Base-by-base conservation (phyloP, 1,140 invertebrate species). In the Lepidurus packardi region DNA sequence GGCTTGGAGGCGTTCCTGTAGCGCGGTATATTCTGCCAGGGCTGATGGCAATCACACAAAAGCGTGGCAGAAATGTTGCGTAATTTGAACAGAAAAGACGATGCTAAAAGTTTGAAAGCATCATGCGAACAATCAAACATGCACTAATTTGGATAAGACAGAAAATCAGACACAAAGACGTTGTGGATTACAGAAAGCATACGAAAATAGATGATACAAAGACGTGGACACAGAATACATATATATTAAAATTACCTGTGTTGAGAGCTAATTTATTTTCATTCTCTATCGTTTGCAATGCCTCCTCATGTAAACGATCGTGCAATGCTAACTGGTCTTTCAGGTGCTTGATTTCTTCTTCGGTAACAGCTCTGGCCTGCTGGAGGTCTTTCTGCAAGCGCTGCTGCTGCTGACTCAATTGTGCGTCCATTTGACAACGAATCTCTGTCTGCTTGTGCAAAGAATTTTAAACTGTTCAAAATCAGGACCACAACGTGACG, bases 1-100 rank as follows among this genome's bases (percentile, higher is more conserved):
- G 21, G 53, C 53, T 16, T 65, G 53, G 53, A 65, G 53, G 8
- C 53, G 53, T 65, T 65, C 53, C 53, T 65, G 53, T 5, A 65
- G 53, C 16, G 53, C 53, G 53, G 53, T 65, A 21, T 65, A 65
- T 21, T 65, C 53, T 65, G 53, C 53, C 53, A 65, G 53, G 53
- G 53, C 53, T 65, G 53, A 47, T 1, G 16, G 45, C 45, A 1
- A 13, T 65, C 4, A n/a, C 53, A 65, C 53, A 65, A 65, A 65
- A 65, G 53, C 53, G 53, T 65, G 53, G 53, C 53, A 65, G 8
- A n/a, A n/a, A n/a, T 47, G 10, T 47, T 10, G 45, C 10, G 16
- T 10, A 16, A 11, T 47, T 65, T 65, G 53, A 65, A 65, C 16
- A 65, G 6, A 65, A 65, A 65, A 65, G 53, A 21, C 16, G 53